Base-by-base conservation (phyloP, 2,888 invertebrate species). In the Pherbina coryleti region DNA sequence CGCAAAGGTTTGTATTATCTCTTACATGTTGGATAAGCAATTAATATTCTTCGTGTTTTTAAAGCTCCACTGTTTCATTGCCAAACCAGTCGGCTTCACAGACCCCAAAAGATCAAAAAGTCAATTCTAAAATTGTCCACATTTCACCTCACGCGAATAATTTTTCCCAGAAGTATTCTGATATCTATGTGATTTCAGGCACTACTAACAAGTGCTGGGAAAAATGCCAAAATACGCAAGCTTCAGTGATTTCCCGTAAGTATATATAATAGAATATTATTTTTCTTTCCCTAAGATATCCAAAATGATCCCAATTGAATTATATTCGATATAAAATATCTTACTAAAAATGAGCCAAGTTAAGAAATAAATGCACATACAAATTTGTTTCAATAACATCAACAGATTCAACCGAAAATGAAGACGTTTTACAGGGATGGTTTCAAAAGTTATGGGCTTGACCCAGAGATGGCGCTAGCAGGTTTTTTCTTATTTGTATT, bases 1-100 rank as follows among this genome's bases (percentile, higher is more conserved):
- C 91, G 76, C 88, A 92, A 82, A 90, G 90, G 89, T 90, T 84
- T 83, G 87, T 75, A 82, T 85, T 57, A 1, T 44, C 44, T 7
- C 14, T 3, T 5, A 22, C 55, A 55, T 11, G 9, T 19, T 17
- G 1, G 19, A 8, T 7, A 2, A 19, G 5, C 19, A 19, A 19
- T 19, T 22, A 0, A 22, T 25, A 1, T 14, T 22, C 25, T 22
- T 22, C 4, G 9, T 22, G 57, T 3, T 72, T n/a, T 75, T 81
- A 64, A 28, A 84, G 82, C 53, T 82, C 84, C 51, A 78, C 83
- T 4, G 74, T 82, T 11, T 82, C 83, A 19, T 80, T 83, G 34
- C 82, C 74, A 34, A 81, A 72, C 5, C 66, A 19, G 19, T 11
- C 37, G 37, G 44, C 22, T 19, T 67, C 19, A 8, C 67, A 19